phyloP scores from a whole-genome alignment of 2,888 invertebrate genomes.

The Euspilapteryx auroguttella region DNA sequence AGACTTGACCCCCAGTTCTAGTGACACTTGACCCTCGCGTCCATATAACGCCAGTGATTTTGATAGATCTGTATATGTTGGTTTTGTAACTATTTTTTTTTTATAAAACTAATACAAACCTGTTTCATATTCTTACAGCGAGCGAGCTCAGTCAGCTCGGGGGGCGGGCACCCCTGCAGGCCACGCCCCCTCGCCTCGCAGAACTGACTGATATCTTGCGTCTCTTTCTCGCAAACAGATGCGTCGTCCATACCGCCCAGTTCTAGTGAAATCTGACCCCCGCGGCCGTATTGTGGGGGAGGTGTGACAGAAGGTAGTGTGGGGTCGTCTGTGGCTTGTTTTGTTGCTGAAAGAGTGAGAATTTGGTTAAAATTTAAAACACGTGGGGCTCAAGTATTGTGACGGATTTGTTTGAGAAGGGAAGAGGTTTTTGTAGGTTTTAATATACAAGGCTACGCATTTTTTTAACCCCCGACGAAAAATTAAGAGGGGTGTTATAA shows the following conservation, averaged over 20 bases:
- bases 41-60: too few species aligned
- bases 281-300: conserved; percentile 14
- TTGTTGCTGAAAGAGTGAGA: background rate
- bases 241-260: conserved; percentile 50
- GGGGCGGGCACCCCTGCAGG: conserved; percentile 63
- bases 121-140: conserved; percentile 89
- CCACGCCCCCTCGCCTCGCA: conserved; percentile 22
- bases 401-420: too few species aligned
- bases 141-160: conserved; percentile 25
- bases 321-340: background rate
- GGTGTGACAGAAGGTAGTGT: conserved; percentile 11
- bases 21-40: too few species aligned
- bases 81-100: too few species aligned
- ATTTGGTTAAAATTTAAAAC: background rate
- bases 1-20: too few species aligned
- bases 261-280: conserved; percentile 48
- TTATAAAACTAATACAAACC: conserved; percentile 39
- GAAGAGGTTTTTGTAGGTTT: too few species aligned
- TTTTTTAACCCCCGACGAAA: too few species aligned
- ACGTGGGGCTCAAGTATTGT: too few species aligned
- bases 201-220: conserved; percentile 45
- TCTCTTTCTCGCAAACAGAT: conserved; percentile 52
- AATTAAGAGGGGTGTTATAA: too few species aligned
- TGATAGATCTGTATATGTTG: too few species aligned
- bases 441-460: too few species aligned